Base-by-base conservation (phyloP, 2,888 invertebrate genomes). In the Gortyna flavago region DNA sequence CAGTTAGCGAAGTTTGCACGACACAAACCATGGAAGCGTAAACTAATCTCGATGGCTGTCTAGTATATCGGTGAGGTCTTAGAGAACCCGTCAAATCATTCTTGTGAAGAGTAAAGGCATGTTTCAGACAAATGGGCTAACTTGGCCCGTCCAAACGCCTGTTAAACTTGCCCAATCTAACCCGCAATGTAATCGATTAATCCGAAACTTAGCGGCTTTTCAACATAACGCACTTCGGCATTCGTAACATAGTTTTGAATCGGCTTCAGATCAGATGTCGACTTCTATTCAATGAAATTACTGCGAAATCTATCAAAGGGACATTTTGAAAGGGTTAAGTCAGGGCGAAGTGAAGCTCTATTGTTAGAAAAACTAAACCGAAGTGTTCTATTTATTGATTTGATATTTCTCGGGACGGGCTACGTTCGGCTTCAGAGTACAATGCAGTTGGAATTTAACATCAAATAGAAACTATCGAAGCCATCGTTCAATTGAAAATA, bases 121-220 rank as follows among this genome's bases (percentile, higher is more conserved):
- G 91, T 91, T 90, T 87, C 88, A 91, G 92, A 93, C 92, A 94
- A 94, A 94, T 93, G 91, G 91, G 91, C 80, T 89, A 94, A 95
- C 92, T 94, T 94, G 80, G 84, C 81, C 87, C 81, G 88, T 89
- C 90, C 87, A 90, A 92, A 90, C 91, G 88, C 90, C 91, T 89
- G 91, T 92, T 93, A 88, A 95, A 95, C 92, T 95, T 93, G 89
- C 87, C 92, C 93, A 92, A 93, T 93, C 92, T 93, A 90, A 87
- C 90, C 93, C 93, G 89, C 91, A 92, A 86, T 89, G 90, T 91
- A 91, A 94, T 94, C 93, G 93, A 95, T 95, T 95, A 94, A 94
- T 94, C 92, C 88, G 78, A 93, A 94, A 94, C 94, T 95, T 93
- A 82, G 89, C 65, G 88, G 89, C 90, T 90, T 91, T 92, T 91